phyloP scores from a whole-genome alignment of 1,140 invertebrate genomes.

The Aphidius gifuensis region DNA sequence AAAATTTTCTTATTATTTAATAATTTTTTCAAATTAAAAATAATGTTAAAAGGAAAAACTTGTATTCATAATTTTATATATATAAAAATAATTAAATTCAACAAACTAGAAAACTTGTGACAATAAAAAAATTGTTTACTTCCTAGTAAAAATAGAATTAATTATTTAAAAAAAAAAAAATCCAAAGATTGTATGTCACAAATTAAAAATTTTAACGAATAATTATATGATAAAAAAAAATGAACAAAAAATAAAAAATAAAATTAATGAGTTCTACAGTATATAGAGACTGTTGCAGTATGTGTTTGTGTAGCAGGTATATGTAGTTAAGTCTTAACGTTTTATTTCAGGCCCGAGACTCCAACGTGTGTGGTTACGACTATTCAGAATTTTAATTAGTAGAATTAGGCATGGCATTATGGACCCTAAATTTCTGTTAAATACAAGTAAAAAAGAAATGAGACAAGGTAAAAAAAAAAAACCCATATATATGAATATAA shows the following conservation, averaged over 20 bases:
- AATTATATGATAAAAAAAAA: slow-evolving; percentile 6
- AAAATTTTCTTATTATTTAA: too few relatives aligned
- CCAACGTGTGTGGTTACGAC: slow-evolving; percentile 27
- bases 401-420: slow-evolving; percentile 40
- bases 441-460: slow-evolving; percentile 28
- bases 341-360: slow-evolving; percentile 5
- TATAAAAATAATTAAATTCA: too few relatives aligned
- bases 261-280: neutral
- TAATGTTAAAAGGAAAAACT: too few relatives aligned
- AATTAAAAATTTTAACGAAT: neutral
- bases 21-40: too few relatives aligned
- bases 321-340: slow-evolving; percentile 20
- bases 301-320: slow-evolving; percentile 1
- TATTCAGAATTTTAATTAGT: slow-evolving; percentile 45
- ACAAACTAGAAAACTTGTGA: too few relatives aligned
- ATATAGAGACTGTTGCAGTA: neutral
- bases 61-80: too few relatives aligned
- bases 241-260: slow-evolving; percentile 1
- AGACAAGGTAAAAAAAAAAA: neutral
- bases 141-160: too few relatives aligned
- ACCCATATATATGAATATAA: neutral
- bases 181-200: too few relatives aligned
- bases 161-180: too few relatives aligned
- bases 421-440: slow-evolving; percentile 42
- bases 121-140: too few relatives aligned